A percentile compares a stretch with the other conserved stretches of the same genome.
phyloP scores from a whole-genome alignment of 92 coral and sea anemone genomes.

The Porites cylindrica region DNA sequence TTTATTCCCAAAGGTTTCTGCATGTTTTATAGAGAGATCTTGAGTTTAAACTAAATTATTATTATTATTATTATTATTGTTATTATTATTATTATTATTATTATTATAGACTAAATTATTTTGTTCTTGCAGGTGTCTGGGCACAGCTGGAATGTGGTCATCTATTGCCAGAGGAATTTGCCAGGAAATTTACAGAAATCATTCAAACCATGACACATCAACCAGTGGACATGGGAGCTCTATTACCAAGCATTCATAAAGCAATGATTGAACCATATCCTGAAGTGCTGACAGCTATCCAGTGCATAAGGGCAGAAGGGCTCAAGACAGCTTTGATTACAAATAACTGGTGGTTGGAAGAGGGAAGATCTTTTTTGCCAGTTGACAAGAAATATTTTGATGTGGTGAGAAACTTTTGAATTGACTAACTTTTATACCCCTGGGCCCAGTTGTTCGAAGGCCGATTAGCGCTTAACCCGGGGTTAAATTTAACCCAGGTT shows the following conservation, averaged over 20 bases:
- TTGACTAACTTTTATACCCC: not conserved
- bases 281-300: slow-evolving; percentile 78
- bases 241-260: slow-evolving; percentile 71
- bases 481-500: too few species aligned
- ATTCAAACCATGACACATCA: slow-evolving; percentile 57
- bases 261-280: slow-evolving; percentile 77
- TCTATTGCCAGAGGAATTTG: slow-evolving; percentile 85
- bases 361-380: slow-evolving; percentile 82
- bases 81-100: too few species aligned
- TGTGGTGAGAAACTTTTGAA: slow-evolving; percentile 71
- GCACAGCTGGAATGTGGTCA: slow-evolving; percentile 83
- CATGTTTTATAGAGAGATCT: too few species aligned
- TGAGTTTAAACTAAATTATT: too few species aligned
- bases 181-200: slow-evolving; percentile 62
- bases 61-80: too few species aligned
- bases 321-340: slow-evolving; percentile 92
- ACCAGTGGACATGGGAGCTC: slow-evolving; percentile 43
- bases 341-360: slow-evolving; percentile 87
- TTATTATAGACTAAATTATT: too few species aligned
- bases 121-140: slow-evolving; percentile 77
- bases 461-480: too few species aligned
- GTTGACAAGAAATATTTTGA: slow-evolving; percentile 89
- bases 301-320: slow-evolving; percentile 88
- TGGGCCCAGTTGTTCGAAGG: too few species aligned
- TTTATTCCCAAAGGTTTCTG: too few species aligned